Conservation (phyloP, 1,140 invertebrate species). For the Adoxophyes honmai region DNA sequence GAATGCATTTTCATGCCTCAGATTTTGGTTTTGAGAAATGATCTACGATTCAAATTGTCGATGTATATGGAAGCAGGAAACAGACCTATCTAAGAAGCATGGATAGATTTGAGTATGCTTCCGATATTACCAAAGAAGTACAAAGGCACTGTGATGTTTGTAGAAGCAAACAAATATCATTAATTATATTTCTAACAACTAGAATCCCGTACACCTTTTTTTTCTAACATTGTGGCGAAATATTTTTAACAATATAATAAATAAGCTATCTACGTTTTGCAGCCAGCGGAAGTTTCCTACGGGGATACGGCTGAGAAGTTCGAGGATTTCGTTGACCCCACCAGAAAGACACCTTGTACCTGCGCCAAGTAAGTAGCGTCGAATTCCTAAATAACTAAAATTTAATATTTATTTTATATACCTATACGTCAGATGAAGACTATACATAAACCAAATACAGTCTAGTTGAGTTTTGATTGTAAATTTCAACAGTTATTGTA, state of each 20-base stretch:
- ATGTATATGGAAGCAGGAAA: slow-evolving; percentile 50
- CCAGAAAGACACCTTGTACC: slow-evolving; percentile 86
- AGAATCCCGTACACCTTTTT: too few relatives aligned
- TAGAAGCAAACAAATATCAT: neutral
- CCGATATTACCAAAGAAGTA: slow-evolving; percentile 36
- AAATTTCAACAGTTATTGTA: too few relatives aligned
- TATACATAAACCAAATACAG: too few relatives aligned
- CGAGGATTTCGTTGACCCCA: slow-evolving; percentile 92
- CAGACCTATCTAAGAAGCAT: slow-evolving; percentile 29
- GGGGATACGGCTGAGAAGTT: slow-evolving; percentile 43
- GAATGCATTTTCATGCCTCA: too few relatives aligned
- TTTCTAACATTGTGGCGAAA: too few relatives aligned
- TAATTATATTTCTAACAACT: slow-evolving; percentile 7
- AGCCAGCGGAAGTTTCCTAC: slow-evolving; percentile 72
- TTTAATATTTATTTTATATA: neutral
- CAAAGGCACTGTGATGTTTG: slow-evolving; percentile 4
- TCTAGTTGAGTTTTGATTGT: too few relatives aligned
- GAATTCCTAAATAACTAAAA: slow-evolving; percentile 17
- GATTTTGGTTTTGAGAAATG: too few relatives aligned
- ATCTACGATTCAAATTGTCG: too few relatives aligned
- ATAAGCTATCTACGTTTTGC: slow-evolving; percentile 40
- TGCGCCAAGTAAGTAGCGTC: slow-evolving; percentile 84
- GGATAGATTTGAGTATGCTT: slow-evolving; percentile 49
- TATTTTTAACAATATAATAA: neutral
- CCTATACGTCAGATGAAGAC: too few relatives aligned